Base-by-base conservation (phyloP, 2,888 invertebrate species). In the Leucophenga montana region DNA sequence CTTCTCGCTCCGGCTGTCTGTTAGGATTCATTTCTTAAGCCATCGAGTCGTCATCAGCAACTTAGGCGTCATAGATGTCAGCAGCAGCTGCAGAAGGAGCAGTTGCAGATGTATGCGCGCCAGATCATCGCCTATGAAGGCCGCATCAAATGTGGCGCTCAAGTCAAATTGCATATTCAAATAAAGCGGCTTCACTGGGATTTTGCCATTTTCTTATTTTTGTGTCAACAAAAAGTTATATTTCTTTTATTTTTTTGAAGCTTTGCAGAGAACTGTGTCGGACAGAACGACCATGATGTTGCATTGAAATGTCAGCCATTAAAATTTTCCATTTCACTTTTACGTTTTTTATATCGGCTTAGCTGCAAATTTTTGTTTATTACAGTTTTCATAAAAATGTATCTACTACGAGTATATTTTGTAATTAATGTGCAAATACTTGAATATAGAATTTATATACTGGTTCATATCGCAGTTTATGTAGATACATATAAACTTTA, bases 101-200 rank as follows among this genome's bases (percentile, higher is more conserved):
- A 62, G 53, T 61, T 16, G 44, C 33, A 68, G 70, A 59, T 69
- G 57, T 50, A 73, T 71, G 79, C 75, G 83, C 75, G 81, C 78
- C 75, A 75, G 82, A 14, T 56, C 56, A 56, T 27, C 56, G 82
- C 77, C 71, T 54, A 44, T 54, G 33, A 18, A 50, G 53, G 13
- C 31, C 22, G 56, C 48, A 44, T 18, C 56, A 66, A 66, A 65
- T 48, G 70, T 68, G 33, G 33, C 59, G 27, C 27, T 73, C 82
- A 81, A 82, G 84, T 79, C 84, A 81, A 81, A 84, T 82, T 82
- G 84, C 82, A 84, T 82, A 82, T 82, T 82, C 82, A 82, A 84
- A 84, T 84, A 78, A 78, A 78, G 74, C 74, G 74, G 79, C 81
- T 81, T 78, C 22, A 3, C 22, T 14, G 9, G 20, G 18, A 56